These are phyloP conservation scores for Drosophila bipectinata DNA, from an alignment of 1,140 invertebrate species.

Conservation along the genomic window DNA sequence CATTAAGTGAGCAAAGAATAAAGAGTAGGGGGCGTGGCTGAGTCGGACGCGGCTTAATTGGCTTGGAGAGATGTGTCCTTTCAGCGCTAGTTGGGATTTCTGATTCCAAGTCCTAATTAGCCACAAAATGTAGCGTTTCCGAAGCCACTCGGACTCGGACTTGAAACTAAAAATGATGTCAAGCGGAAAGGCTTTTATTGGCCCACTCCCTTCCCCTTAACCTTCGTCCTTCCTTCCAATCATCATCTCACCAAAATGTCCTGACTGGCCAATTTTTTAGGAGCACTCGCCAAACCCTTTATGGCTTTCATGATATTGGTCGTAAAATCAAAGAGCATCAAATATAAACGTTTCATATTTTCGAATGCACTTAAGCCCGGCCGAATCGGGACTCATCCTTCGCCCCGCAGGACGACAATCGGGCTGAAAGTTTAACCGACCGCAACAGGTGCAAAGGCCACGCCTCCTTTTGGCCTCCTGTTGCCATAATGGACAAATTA, in stretches of 20 bases:
- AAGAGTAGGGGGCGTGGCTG: too few relatives aligned
- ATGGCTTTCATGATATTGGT: not conserved
- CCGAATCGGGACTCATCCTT: not conserved
- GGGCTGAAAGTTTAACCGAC: slow-evolving; percentile 66
- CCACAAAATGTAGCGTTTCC: slow-evolving; percentile 11
- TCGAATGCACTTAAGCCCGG: not conserved
- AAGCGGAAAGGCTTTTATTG: not conserved
- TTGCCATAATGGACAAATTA: slow-evolving; percentile 68
- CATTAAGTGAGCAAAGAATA: slow-evolving; percentile 35
- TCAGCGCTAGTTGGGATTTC: too few relatives aligned
- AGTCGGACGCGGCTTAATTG: slow-evolving; percentile 26
- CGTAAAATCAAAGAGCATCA: slow-evolving; percentile 3
- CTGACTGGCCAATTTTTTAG: not conserved
- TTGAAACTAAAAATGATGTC: slow-evolving; percentile 4
- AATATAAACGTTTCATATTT: not conserved
- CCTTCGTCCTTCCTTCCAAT: not conserved
- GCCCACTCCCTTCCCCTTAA: not conserved
- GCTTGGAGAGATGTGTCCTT: slow-evolving; percentile 1
- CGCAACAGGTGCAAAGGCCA: slow-evolving; percentile 62
- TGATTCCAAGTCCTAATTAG: slow-evolving; percentile 14
- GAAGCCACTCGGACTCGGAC: slow-evolving; percentile 15
- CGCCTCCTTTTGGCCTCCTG: too few relatives aligned
- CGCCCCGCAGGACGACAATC: slow-evolving; percentile 24
- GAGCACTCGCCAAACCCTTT: slow-evolving; percentile 1
- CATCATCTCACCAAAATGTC: not conserved